phyloP scores from a whole-genome alignment of 2,113 vertebrate species.

The Chloropsis cyanopogon region DNA sequence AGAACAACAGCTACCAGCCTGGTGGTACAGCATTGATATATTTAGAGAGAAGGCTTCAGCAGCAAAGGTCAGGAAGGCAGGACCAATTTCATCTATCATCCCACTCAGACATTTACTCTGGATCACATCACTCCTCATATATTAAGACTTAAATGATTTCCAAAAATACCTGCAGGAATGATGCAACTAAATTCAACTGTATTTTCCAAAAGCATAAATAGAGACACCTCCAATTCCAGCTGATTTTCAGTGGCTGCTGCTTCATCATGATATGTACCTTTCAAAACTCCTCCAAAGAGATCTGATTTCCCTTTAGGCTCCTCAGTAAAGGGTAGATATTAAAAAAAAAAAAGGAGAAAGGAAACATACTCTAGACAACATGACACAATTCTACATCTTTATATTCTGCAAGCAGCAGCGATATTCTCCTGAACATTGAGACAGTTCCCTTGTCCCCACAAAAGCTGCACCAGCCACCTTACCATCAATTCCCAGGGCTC shows the following conservation, averaged over 20 bases:
- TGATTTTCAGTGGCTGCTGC: not conserved
- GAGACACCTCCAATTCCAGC: not conserved
- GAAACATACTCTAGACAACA: not conserved
- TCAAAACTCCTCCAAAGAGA: not conserved
- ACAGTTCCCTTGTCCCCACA: not conserved
- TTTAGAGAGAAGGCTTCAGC: not conserved
- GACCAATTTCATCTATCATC: not conserved
- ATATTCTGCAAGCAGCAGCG: not conserved
- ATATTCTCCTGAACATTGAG: not conserved
- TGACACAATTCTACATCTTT: not conserved
- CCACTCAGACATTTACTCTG: not conserved
- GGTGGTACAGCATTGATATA: not conserved
- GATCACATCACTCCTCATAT: not conserved
- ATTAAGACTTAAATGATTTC: not conserved
- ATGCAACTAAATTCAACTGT: not conserved
- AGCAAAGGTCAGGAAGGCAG: not conserved
- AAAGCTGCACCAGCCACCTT: constrained; percentile 18
- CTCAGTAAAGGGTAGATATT: not conserved
- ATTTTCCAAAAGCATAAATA: constrained; percentile 5
- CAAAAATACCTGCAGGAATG: not conserved
- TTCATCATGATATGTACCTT: not conserved
- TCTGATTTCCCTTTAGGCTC: not conserved
- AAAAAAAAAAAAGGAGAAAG: not conserved
- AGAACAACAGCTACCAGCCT: not conserved
- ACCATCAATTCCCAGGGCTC: constrained; percentile 93